Evolutionary conservation across 2,113 vertebrate species (phyloP).

Genomic region (Pyxicephalus adspersus): DNA sequence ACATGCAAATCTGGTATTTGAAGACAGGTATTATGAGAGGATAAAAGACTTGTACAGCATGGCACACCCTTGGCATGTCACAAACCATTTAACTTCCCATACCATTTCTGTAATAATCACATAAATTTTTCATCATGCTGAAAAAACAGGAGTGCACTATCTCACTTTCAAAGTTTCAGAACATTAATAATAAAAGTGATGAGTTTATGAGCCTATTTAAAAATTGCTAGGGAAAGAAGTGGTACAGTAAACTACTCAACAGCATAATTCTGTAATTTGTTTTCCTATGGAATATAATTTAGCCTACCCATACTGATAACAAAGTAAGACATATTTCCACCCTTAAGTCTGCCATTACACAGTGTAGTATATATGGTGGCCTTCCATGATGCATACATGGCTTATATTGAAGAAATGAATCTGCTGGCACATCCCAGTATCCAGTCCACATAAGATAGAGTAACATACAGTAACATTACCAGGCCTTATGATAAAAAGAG

Average conservation of each 20-base stretch:
- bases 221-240: background rate
- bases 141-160: conserved; percentile 6
- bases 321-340: no score
- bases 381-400: no score
- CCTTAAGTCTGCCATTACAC: no score
- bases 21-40: background rate
- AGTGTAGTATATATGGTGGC: no score
- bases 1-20: conserved; percentile 1
- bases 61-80: background rate
- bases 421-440: no score
- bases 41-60: background rate
- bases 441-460: no score
- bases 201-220: background rate
- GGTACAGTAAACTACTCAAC: background rate
- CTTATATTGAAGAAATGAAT: no score
- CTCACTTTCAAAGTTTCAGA: background rate
- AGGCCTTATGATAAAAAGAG: no score
- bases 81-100: background rate
- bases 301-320: no score
- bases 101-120: background rate
- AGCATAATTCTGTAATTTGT: background rate
- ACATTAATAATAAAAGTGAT: background rate
- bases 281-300: background rate
- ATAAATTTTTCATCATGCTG: background rate
- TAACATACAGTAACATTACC: no score